These are phyloP conservation scores for Morinoia aosen DNA, from an alignment of 2,888 invertebrate genomes.

Conservation along the genomic window DNA sequence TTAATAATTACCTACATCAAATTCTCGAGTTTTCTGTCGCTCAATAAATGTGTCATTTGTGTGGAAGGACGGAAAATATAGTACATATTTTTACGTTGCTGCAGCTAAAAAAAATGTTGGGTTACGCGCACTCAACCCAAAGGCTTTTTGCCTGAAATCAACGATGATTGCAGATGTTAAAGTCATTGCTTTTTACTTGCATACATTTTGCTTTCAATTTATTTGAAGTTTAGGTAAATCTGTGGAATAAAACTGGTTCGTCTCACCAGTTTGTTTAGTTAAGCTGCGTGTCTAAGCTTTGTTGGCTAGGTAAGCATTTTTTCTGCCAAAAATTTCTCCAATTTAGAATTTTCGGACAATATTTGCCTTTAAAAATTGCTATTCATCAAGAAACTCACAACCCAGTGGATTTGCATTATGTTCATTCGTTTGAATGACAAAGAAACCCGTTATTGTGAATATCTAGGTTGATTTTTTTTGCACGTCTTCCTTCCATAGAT, in stretches of 20 bases:
- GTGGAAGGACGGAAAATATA: neutral
- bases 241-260: neutral
- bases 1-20: neutral
- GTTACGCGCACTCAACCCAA: neutral
- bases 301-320: too few relatives aligned
- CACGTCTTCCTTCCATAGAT: too few relatives aligned
- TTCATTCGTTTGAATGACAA: too few relatives aligned
- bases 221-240: neutral
- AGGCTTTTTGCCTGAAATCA: too few relatives aligned
- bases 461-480: too few relatives aligned
- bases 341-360: too few relatives aligned
- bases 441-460: too few relatives aligned
- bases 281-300: neutral
- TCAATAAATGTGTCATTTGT: neutral
- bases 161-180: neutral
- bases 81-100: neutral
- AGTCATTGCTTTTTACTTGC: neutral
- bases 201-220: neutral
- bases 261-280: neutral
- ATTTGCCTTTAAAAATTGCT: too few relatives aligned
- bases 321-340: too few relatives aligned
- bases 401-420: too few relatives aligned
- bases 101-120: neutral
- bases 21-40: neutral
- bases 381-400: too few relatives aligned